Base-by-base conservation (phyloP, 1,140 invertebrate species). In the Berghia stephanieae region DNA sequence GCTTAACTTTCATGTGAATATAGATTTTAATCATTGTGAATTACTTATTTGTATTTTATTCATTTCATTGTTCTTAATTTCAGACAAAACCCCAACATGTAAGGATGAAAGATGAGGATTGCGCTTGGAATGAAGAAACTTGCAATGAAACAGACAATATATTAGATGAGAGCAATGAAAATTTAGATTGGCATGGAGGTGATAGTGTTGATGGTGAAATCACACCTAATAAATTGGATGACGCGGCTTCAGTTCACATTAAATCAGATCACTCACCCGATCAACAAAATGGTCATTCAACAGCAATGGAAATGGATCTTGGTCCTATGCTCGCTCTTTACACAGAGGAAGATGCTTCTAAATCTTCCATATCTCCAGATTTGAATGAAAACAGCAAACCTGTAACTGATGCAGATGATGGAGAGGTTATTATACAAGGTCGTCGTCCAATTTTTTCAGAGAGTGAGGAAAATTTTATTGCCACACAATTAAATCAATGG, bases 21-120 rank as follows among this genome's bases (percentile, higher is more conserved):
- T n/a, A n/a, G n/a, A n/a, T n/a, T n/a, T n/a, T n/a, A n/a, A n/a
- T n/a, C n/a, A n/a, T n/a, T n/a, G n/a, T n/a, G n/a, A n/a, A n/a
- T n/a, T n/a, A n/a, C n/a, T n/a, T n/a, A n/a, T n/a, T n/a, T n/a
- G n/a, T n/a, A n/a, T n/a, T n/a, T n/a, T n/a, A n/a, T n/a, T n/a
- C n/a, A n/a, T n/a, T n/a, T n/a, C n/a, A n/a, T n/a, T n/a, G n/a
- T n/a, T n/a, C 21, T 40, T 74, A 10, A 40, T 38, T 74, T 44
- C 44, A 76, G 74, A 76, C 74, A 66, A 76, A 76, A 60, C 74
- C 74, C 24, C 74, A 76, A 38, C 74, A 76, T 68, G 60, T 76
- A 8, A 66, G 55, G 42, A 76, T 67, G 63, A 76, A 76, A 76
- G 74, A 43, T 31, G 74, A 49, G 40, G 42, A 46, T 67, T 36